A percentile compares a stretch with the other conserved stretches of the same genome.
These are phyloP conservation scores for Peromyscus nudipes DNA, from an alignment of 2,797 vertebrate genomes.

Conservation along the genomic window DNA sequence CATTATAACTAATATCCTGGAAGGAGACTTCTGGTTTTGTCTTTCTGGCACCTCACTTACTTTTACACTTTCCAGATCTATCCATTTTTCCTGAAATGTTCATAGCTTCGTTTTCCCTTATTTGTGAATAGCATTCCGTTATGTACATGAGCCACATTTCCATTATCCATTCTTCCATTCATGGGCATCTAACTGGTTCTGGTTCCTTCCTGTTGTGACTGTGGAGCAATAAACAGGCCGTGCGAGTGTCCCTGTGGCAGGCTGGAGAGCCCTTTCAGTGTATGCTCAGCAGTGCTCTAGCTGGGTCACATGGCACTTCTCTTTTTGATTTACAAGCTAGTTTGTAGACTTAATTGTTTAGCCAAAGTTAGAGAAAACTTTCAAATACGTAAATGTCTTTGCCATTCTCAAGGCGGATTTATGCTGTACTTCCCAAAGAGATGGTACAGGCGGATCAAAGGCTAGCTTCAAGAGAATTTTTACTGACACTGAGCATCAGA, in stretches of 20 bases:
- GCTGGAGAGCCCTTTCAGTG: too few relatives aligned
- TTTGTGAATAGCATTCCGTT: not conserved
- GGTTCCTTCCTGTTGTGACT: not conserved
- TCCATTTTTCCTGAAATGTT: not conserved
- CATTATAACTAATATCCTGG: not conserved
- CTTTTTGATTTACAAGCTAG: not conserved
- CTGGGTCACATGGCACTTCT: too few relatives aligned
- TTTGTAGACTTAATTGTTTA: slow-evolving; percentile 5
- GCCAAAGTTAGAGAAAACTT: not conserved
- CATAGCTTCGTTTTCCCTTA: not conserved
- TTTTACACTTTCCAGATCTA: not conserved
- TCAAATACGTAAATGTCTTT: slow-evolving; percentile 38
- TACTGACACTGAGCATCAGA: slow-evolving; percentile 47
- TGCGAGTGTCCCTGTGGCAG: not conserved
- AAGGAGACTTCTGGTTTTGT: not conserved
- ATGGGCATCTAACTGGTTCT: not conserved
- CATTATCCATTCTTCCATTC: not conserved
- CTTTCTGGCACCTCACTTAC: not conserved
- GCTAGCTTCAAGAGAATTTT: not conserved
- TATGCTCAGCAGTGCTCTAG: not conserved
- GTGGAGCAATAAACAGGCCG: not conserved
- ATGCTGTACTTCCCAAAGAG: not conserved
- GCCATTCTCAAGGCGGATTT: not conserved
- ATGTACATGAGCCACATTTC: too few relatives aligned
- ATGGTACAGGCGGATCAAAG: slow-evolving; percentile 27